phyloP scores from a whole-genome alignment of 2,888 invertebrate genomes.

The Polia nebulosa region DNA sequence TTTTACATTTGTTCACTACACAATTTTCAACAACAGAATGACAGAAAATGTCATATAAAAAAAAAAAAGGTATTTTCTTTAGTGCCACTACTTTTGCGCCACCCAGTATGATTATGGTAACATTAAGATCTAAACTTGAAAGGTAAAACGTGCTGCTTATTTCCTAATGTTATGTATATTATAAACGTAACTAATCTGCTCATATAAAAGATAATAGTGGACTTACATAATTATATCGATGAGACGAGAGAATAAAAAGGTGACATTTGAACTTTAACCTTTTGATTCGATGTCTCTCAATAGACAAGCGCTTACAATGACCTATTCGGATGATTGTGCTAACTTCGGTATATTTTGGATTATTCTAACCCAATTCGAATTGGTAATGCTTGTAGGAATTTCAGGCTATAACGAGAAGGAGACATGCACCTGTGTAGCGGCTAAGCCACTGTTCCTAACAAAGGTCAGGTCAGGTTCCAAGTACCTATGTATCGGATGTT shows the following conservation, averaged over 20 bases:
- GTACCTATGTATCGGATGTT: too few relatives aligned
- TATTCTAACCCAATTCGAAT: neutral
- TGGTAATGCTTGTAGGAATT: neutral
- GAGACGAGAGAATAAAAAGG: too few relatives aligned
- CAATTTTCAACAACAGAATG: too few relatives aligned
- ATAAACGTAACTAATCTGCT: neutral
- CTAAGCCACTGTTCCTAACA: too few relatives aligned
- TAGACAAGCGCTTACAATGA: neutral
- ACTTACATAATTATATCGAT: too few relatives aligned
- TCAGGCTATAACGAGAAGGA: too few relatives aligned
- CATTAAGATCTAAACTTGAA: neutral
- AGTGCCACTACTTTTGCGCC: too few relatives aligned
- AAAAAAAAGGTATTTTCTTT: too few relatives aligned
- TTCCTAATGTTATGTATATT: neutral
- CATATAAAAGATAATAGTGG: neutral
- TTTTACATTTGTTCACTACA: too few relatives aligned
- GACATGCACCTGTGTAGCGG: too few relatives aligned
- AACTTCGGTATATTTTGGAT: neutral
- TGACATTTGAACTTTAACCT: conserved; percentile 9
- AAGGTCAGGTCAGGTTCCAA: too few relatives aligned
- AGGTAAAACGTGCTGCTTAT: neutral
- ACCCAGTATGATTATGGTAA: neutral
- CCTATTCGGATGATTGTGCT: neutral
- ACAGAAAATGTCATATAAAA: too few relatives aligned
- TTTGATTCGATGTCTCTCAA: conserved; percentile 2